These are phyloP conservation scores for Hephaestus fuliginosus DNA, from an alignment of 2,797 vertebrate species.

Conservation along the genomic window DNA sequence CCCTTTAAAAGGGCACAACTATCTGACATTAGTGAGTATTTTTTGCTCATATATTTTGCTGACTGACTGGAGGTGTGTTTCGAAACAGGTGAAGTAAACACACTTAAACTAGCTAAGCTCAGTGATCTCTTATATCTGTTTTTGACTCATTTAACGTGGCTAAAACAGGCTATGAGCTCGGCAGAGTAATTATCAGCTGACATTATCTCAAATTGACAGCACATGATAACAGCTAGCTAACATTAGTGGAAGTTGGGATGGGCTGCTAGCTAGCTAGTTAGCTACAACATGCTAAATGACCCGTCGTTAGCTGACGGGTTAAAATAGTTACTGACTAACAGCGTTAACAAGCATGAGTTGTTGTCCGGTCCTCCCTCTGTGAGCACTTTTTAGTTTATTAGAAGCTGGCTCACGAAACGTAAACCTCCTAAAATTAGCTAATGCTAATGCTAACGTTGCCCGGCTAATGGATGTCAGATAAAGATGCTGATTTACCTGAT, in stretches of 20 bases:
- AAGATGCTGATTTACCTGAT: slow-evolving; percentile 5
- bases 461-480: slow-evolving; percentile 16
- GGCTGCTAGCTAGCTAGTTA: slow-evolving; percentile 45
- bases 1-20: background rate
- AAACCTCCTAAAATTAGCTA: slow-evolving; percentile 1
- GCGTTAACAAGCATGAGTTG: rapidly evolving
- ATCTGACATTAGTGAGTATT: background rate
- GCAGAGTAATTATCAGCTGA: background rate
- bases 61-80: no score
- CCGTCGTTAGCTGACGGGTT: slow-evolving; percentile 5
- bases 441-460: slow-evolving; percentile 57
- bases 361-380: background rate
- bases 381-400: background rate
- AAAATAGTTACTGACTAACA: background rate
- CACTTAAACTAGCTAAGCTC: no score
- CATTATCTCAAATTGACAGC: background rate
- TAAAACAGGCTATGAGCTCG: no score
- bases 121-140: no score
- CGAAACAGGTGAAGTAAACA: background rate
- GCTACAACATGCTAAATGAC: slow-evolving; percentile 30
- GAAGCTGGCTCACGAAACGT: background rate
- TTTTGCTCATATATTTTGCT: no score
- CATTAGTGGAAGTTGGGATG: slow-evolving; percentile 32
- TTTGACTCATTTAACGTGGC: no score
- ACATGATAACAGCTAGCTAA: slow-evolving; percentile 22